phyloP scores from a whole-genome alignment of 2,888 invertebrate species.

The Salticus scenicus region DNA sequence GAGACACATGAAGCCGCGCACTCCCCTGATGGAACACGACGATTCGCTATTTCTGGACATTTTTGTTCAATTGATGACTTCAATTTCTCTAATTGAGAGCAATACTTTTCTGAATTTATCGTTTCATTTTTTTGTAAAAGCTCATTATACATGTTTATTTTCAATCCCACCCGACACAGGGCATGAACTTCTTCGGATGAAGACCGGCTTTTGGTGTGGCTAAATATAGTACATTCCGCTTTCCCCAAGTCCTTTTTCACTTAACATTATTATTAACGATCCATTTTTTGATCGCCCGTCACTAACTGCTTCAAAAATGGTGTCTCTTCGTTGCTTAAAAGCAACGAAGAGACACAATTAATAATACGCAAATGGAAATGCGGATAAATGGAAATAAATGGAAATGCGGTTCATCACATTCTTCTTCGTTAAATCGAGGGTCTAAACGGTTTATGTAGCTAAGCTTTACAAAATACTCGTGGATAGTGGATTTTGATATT shows the following conservation, averaged over 20 bases:
- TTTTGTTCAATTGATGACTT: background rate
- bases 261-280: background rate
- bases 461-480: too few species aligned
- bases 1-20: constrained; percentile 20
- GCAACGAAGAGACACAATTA: too few species aligned
- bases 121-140: background rate
- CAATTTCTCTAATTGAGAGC: background rate
- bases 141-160: background rate
- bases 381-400: too few species aligned
- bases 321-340: background rate
- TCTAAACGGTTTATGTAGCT: too few species aligned
- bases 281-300: constrained; percentile 1
- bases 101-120: background rate
- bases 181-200: background rate
- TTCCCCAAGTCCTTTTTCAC: background rate
- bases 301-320: too few species aligned
- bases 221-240: background rate
- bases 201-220: background rate
- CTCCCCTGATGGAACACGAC: too few species aligned
- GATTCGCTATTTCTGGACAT: too few species aligned
- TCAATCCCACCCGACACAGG: background rate
- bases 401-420: too few species aligned
- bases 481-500: too few species aligned
- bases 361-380: background rate
- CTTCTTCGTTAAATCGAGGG: too few species aligned